Percentiles rank a stretch among this genome's conserved stretches.
phyloP scores from a whole-genome alignment of 2,113 vertebrate species.

The Ploceus nigricollis region DNA sequence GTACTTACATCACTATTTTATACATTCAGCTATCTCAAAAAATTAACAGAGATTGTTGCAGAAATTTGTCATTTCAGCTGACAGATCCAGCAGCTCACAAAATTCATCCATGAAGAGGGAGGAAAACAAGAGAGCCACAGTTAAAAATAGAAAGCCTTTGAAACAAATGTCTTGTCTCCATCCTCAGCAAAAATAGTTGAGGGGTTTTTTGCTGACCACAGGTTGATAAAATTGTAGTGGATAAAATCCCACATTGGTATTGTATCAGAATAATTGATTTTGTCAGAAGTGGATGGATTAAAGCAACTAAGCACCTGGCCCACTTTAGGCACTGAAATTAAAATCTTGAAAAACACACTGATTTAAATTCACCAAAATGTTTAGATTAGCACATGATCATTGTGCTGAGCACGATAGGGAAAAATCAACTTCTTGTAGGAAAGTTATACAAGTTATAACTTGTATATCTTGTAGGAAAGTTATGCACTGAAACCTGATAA shows the following conservation, averaged over 20 bases:
- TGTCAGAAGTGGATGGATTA: background rate
- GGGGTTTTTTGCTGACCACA: background rate
- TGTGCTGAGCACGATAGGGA: background rate
- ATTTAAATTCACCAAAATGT: background rate
- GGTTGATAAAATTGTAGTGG: background rate
- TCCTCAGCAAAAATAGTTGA: background rate
- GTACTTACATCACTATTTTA: background rate
- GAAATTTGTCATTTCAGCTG: constrained; percentile 10
- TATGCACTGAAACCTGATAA: background rate
- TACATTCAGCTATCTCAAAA: background rate
- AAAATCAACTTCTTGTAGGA: background rate
- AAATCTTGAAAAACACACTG: background rate
- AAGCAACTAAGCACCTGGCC: background rate
- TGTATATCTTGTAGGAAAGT: background rate
- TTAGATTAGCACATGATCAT: background rate
- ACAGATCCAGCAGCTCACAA: background rate
- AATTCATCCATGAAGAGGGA: background rate
- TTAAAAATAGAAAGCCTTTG: constrained; percentile 15
- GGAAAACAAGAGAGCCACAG: background rate
- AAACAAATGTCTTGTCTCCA: background rate
- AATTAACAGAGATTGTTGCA: background rate
- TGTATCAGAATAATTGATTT: background rate
- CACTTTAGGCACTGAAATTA: background rate
- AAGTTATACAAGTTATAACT: too few relatives aligned
- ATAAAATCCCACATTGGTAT: background rate